Conservation (phyloP, 2,113 vertebrate species). For the Periophthalmus modestus region DNA sequence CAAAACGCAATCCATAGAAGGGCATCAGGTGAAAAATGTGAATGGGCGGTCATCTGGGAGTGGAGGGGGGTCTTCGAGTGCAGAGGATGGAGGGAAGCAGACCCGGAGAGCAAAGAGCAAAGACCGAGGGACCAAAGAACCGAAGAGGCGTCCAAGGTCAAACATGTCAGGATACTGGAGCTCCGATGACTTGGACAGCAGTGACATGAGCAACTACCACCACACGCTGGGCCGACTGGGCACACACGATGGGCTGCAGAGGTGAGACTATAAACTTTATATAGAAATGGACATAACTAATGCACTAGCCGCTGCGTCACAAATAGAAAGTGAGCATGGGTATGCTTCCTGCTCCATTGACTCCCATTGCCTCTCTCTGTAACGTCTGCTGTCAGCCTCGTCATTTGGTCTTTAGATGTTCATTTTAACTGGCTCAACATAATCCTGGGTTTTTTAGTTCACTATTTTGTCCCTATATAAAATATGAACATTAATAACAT, state of each 20-base stretch:
- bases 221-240: constrained; percentile 88
- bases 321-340: too few relatives aligned
- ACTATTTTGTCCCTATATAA: too few relatives aligned
- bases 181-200: constrained; percentile 93
- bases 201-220: constrained; percentile 88
- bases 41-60: constrained; percentile 83
- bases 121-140: constrained; percentile 89
- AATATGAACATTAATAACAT: too few relatives aligned
- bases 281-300: too few relatives aligned
- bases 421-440: too few relatives aligned
- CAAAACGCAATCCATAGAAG: constrained; percentile 88
- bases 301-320: too few relatives aligned
- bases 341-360: too few relatives aligned
- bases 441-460: too few relatives aligned
- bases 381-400: too few relatives aligned
- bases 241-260: constrained; percentile 71
- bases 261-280: background rate
- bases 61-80: constrained; percentile 63
- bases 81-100: constrained; percentile 85
- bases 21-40: constrained; percentile 83
- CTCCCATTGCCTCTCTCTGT: too few relatives aligned
- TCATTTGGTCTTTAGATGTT: too few relatives aligned
- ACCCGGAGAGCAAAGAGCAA: constrained; percentile 94
- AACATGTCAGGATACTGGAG: constrained; percentile 99
- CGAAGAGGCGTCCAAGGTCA: constrained; percentile 89